phyloP scores from a whole-genome alignment of 2,797 vertebrate genomes.

The Coregonus suidteri region DNA sequence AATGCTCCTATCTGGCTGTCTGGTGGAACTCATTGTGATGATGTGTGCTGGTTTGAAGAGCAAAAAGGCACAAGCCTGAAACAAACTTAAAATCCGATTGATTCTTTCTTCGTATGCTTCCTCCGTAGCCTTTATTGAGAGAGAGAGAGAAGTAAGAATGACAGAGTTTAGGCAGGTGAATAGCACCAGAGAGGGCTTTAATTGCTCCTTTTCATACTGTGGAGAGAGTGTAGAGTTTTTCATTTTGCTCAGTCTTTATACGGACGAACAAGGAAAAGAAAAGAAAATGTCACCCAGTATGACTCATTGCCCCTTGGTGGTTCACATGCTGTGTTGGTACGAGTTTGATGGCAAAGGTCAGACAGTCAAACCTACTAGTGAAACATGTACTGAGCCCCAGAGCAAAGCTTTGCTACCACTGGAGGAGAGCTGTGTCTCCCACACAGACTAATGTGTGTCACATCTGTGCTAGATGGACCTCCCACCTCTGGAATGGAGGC shows the following conservation, averaged over 20 bases:
- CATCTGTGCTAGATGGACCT: conserved; percentile 38
- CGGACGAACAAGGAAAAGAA: not conserved
- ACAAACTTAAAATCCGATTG: not conserved
- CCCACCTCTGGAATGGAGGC: conserved; percentile 13
- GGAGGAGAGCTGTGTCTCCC: not conserved
- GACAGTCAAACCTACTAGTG: not conserved
- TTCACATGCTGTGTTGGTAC: not conserved
- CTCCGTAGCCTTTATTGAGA: not conserved
- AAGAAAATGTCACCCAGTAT: not conserved
- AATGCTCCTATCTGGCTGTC: not conserved
- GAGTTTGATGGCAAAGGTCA: not conserved
- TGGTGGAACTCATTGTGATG: not conserved
- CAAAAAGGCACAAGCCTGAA: too few species aligned
- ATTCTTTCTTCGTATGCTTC: not conserved
- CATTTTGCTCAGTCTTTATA: not conserved
- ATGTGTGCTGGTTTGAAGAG: not conserved
- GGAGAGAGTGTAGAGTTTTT: not conserved
- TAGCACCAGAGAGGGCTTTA: conserved; percentile 36
- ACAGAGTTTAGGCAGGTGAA: not conserved
- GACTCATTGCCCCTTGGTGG: not conserved
- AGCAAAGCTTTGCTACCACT: not conserved
- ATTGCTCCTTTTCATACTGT: conserved; percentile 35
- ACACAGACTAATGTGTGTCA: conserved; percentile 26
- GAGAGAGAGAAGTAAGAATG: conserved; percentile 10
- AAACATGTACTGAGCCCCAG: not conserved